Evolutionary conservation across 2,113 vertebrate species (phyloP), one percentile per base, ranked within the genome.

Genomic region (Plestiodon gilberti): DNA sequence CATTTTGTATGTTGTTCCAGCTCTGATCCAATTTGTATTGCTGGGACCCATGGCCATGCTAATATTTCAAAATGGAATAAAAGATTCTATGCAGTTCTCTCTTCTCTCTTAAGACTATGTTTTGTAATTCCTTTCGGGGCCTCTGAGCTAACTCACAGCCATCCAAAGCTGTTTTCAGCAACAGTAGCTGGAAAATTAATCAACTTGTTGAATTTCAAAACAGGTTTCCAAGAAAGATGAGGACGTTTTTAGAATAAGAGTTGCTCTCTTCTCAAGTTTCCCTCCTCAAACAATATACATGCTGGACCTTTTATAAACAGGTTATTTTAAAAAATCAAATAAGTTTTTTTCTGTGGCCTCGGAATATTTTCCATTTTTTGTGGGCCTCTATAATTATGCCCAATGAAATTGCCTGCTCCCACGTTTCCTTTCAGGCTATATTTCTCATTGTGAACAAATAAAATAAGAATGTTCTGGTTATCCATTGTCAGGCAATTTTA

Each of bases 381-480:
- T 81, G 65, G 40, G 86, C 76, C 62, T 69, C 20, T 85, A 38
- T 71, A 79, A 89, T 88, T 90, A 52, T 84, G 88, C 82, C 48
- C 64, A 88, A 86, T 14, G 82, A 82, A 67, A 22, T 90, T 62
- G 14, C 22, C 75, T 87, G 78, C 18, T 67, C 88, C 65, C 6
- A 9, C 64, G 28, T 85, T 61, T 10, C 75, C 38, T 90, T 67
- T 38, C 30, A 82, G 90, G 84, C 1, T 76, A 90, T 2, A 55
- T 88, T 90, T 89, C 52, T 62, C 17, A 88, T 80, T 74, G 33
- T 59, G 67, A 81, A 73, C 33, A 33, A 78, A 28, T 85, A 1
- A 90, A 88, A 82, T 89, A 61, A 87, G 59, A 48, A 78, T 35
- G 61, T 87, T 85, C 81, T 90, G 76, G 89, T 86, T 91, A 76